Evolutionary conservation across 1,140 invertebrate species (phyloP), one percentile per base, ranked within the genome.

Genomic region (Tetraneura akinire): DNA sequence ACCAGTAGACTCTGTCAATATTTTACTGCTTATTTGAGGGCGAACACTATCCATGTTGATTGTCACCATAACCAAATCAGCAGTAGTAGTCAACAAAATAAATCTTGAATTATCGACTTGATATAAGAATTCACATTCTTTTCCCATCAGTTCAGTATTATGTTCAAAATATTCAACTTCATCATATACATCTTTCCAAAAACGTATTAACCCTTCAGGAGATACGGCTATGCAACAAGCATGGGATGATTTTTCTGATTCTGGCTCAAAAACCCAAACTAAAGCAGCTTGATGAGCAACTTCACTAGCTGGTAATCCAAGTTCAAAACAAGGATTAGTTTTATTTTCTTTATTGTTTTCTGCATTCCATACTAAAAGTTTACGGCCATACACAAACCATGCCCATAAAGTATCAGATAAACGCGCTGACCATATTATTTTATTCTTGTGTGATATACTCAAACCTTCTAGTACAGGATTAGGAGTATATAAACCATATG

Each of bases 241-340:
- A 47, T 62, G 74, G 26, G 74, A 47, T 0, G 55, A 78, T 14
- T 47, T 78, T 80, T 89, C 89, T 16, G 90, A 90, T 81, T 89
- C 86, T 11, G 88, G 87, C 64, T 91, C 87, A 85, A 95, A 94
- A 9, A 97, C 90, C 81, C 90, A 90, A 11, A 97, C 92, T 42
- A 97, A 88, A 80, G 94, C 91, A 18, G 96, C 94, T 85, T 92
- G 92, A 85, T 98, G 96, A 3, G 93, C 93, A 14, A 98, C 87
- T 86, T 97, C 96, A 85, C 94, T 97, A 70, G 95, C 93, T 1
- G 96, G 96, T n/a, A 98, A 85, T 5, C 91, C 91, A 5, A 98
- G 86, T 85, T 98, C 95, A 81, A 92, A 89, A 85, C 93, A 95
- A 83, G 90, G 88, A 16, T 86, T 89, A 29, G 86, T 87, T 81